Conservation (phyloP, 2,888 invertebrate genomes). For the Clusia tigrina region DNA sequence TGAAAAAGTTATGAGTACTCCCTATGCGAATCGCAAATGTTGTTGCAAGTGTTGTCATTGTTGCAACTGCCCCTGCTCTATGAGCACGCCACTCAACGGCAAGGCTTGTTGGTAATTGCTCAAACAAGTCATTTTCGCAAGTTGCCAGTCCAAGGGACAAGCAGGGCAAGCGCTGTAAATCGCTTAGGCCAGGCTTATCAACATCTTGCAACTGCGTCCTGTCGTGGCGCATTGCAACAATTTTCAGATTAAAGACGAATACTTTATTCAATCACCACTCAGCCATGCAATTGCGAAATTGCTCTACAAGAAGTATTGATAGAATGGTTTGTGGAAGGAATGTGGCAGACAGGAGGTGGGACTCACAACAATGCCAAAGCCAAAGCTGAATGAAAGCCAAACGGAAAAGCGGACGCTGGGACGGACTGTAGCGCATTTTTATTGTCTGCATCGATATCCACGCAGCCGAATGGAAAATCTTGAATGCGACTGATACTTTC, state of each 20-base stretch:
- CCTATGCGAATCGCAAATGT: background rate
- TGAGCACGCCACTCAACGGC: background rate
- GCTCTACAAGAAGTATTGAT: conserved; percentile 27
- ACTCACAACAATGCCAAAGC: no score
- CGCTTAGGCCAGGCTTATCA: conserved; percentile 55
- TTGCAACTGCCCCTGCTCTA: background rate
- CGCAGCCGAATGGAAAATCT: conserved; percentile 56
- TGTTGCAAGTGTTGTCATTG: background rate
- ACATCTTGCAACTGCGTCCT: conserved; percentile 35
- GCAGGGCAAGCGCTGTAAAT: background rate
- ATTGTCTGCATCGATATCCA: background rate
- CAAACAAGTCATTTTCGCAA: background rate
- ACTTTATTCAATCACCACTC: background rate
- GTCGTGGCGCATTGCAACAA: conserved; percentile 37
- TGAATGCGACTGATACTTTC: conserved; percentile 48
- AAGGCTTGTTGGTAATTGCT: background rate
- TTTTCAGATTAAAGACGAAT: conserved; percentile 47
- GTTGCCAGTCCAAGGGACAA: background rate
- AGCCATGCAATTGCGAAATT: conserved; percentile 37
- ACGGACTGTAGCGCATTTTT: background rate
- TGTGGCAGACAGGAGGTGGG: no score
- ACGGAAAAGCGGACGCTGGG: background rate
- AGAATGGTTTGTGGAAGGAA: no score
- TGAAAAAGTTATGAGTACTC: conserved; percentile 1
- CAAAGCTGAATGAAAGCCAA: no score